Evolutionary conservation across 2,797 vertebrate species (phyloP).

Genomic region (Myripristis murdjan): DNA sequence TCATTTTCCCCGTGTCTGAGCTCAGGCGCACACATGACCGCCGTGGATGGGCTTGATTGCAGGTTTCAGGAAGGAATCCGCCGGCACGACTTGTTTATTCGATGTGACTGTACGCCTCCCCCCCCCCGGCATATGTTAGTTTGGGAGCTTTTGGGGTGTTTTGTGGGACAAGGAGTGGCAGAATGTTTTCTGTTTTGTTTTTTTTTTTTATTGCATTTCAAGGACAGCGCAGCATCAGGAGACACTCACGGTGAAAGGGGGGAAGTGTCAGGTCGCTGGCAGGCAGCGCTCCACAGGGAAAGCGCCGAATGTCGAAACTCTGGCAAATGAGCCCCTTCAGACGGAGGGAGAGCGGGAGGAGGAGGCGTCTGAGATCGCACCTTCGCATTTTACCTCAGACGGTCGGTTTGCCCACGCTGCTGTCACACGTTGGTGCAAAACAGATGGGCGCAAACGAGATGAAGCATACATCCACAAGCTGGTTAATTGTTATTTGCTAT

Average conservation of each 20-base stretch:
- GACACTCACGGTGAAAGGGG: constrained; percentile 30
- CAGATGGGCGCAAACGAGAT: constrained; percentile 19
- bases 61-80: constrained; percentile 38
- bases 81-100: constrained; percentile 36
- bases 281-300: constrained; percentile 57
- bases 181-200: constrained; percentile 1
- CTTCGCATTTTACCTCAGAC: constrained; percentile 27
- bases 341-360: constrained; percentile 6
- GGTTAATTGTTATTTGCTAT: constrained; percentile 21
- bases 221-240: constrained; percentile 51
- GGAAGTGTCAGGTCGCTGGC: constrained; percentile 36
- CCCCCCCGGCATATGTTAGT: constrained; percentile 40
- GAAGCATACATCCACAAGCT: background rate
- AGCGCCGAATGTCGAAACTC: constrained; percentile 26
- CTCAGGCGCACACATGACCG: constrained; percentile 19
- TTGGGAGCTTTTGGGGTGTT: constrained; percentile 34
- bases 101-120: constrained; percentile 49
- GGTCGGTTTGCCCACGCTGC: constrained; percentile 21
- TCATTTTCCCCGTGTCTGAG: constrained; percentile 40
- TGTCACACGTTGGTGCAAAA: constrained; percentile 32
- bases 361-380: constrained; percentile 32
- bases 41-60: constrained; percentile 48
- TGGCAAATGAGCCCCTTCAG: constrained; percentile 50
- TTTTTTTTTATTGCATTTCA: constrained; percentile 49
- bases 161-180: too few relatives aligned